Conservation (phyloP, 37 sponge, comb jelly and placozoan species). For the Geodia barretti region DNA sequence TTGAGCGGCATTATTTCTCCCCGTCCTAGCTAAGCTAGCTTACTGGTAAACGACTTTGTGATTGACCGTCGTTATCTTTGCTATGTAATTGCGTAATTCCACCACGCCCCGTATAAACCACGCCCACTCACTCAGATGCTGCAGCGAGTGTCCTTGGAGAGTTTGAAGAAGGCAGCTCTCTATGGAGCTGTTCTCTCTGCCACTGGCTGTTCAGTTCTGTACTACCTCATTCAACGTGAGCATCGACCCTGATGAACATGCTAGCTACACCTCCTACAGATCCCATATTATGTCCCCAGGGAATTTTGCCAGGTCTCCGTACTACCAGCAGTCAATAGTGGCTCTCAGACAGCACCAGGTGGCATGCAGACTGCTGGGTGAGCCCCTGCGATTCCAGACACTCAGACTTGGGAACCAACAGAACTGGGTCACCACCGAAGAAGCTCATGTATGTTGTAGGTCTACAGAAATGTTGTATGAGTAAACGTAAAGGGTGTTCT, state of each 20-base stretch:
- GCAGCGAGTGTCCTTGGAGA: slow-evolving; percentile 32
- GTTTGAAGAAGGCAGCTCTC: slow-evolving; percentile 50
- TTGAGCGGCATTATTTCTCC: slow-evolving; percentile 23
- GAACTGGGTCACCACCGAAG: slow-evolving; percentile 35
- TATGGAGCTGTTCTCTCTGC: slow-evolving; percentile 66
- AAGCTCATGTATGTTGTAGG: slow-evolving; percentile 52
- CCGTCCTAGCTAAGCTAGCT: background rate
- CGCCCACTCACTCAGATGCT: slow-evolving; percentile 4
- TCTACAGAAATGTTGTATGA: background rate
- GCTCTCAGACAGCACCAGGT: slow-evolving; percentile 31
- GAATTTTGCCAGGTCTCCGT: slow-evolving; percentile 40
- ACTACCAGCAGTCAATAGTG: slow-evolving; percentile 57
- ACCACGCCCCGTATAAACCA: background rate
- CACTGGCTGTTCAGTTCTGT: slow-evolving; percentile 55
- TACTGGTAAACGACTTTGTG: no score
- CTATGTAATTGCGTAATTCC: no score
- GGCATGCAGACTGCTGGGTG: slow-evolving; percentile 42
- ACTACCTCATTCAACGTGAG: slow-evolving; percentile 67
- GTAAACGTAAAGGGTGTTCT: no score
- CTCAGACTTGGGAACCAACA: slow-evolving; percentile 30
- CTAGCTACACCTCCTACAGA: no score
- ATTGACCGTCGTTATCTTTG: background rate
- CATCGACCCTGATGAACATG: background rate
- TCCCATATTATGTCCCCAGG: background rate
- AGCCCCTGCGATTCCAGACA: slow-evolving; percentile 53